phyloP scores from a whole-genome alignment of 23 tunicate genomes.

The Trididemnum miniatum region DNA sequence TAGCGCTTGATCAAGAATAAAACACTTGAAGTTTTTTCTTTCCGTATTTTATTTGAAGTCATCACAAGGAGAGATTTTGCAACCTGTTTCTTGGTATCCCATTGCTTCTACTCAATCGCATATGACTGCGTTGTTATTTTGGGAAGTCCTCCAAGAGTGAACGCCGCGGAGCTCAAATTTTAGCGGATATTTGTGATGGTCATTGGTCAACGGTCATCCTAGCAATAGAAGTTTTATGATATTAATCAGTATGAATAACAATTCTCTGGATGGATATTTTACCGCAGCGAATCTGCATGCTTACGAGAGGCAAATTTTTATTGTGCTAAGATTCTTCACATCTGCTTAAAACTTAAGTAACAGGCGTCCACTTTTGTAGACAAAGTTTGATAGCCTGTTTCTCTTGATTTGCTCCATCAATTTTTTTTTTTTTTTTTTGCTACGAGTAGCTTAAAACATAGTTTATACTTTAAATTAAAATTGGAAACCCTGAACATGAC shows the following conservation, averaged over 20 bases:
- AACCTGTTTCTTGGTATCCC: conserved; percentile 28
- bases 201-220: too few relatives aligned
- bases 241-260: conserved; percentile 2
- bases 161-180: not conserved
- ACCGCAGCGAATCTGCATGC: conserved; percentile 9
- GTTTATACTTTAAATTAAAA: too few relatives aligned
- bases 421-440: too few relatives aligned
- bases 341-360: too few relatives aligned
- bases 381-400: too few relatives aligned
- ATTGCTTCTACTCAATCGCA: conserved; percentile 9
- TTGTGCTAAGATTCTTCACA: conserved; percentile 12
- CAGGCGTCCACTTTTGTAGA: too few relatives aligned
- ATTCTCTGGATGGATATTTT: not conserved
- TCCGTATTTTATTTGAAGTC: conserved; percentile 6
- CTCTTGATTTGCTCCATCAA: too few relatives aligned
- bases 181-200: not conserved
- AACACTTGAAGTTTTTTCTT: not conserved
- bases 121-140: conserved; percentile 6
- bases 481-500: too few relatives aligned
- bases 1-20: too few relatives aligned
- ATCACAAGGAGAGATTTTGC: not conserved
- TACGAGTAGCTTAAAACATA: too few relatives aligned
- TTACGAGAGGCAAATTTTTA: not conserved
- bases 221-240: not conserved
- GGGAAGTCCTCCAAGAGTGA: conserved; percentile 2